Evolutionary conservation across 2,888 invertebrate species (phyloP).

Genomic region (Diogma glabrata): DNA sequence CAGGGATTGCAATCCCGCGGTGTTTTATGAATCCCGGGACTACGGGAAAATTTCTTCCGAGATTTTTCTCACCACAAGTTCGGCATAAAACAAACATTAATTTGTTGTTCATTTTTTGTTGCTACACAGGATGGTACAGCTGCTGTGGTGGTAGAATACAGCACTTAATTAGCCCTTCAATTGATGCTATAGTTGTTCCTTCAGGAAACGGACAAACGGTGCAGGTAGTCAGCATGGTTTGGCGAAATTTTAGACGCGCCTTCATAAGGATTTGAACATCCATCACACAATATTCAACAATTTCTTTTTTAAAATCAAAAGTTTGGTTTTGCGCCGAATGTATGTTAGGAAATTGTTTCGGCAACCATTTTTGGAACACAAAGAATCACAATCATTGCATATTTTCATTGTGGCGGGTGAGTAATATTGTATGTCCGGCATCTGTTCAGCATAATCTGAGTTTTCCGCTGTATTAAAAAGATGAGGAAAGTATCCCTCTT

Average conservation of each 20-base stretch:
- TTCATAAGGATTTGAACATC: neutral
- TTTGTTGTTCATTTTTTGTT: neutral
- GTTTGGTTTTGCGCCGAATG: neutral
- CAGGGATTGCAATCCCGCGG: no score
- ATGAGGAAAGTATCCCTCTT: constrained; percentile 21
- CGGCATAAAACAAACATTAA: constrained; percentile 1
- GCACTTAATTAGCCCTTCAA: neutral
- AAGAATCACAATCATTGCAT: neutral
- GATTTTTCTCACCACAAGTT: neutral
- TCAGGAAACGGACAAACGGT: neutral
- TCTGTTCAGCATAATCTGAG: neutral
- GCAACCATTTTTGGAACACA: neutral
- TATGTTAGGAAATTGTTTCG: neutral
- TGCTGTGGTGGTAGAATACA: neutral
- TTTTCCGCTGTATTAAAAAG: constrained; percentile 16
- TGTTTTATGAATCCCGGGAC: no score
- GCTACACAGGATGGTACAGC: neutral
- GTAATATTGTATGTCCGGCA: neutral
- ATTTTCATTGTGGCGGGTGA: neutral
- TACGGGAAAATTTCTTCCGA: no score
- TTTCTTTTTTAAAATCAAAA: neutral
- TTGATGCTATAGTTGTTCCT: neutral
- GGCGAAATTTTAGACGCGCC: neutral
- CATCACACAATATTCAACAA: neutral
- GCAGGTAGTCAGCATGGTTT: neutral